Conservation (phyloP, 2,888 invertebrate species). For the Perithous albicinctus region DNA sequence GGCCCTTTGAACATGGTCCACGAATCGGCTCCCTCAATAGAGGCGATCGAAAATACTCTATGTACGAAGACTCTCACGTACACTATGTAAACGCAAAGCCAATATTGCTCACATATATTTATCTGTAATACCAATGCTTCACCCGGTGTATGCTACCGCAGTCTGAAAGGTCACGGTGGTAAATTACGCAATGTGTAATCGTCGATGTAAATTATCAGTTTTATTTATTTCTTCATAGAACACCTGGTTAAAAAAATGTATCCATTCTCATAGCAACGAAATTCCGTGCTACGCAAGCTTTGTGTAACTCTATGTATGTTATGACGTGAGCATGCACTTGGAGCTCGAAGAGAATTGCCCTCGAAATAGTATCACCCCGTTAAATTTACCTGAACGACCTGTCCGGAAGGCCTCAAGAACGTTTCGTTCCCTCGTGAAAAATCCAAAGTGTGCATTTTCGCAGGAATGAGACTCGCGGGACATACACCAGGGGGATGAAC, state of each 20-base stretch:
- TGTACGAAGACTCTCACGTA: constrained; percentile 11
- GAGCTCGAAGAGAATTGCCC: constrained; percentile 41
- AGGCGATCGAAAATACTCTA: constrained; percentile 60
- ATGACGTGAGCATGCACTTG: constrained; percentile 26
- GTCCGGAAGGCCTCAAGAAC: constrained; percentile 16
- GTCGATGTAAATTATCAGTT: constrained; percentile 6
- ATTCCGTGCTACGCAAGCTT: not conserved
- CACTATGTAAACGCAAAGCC: constrained; percentile 31
- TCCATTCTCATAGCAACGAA: not conserved
- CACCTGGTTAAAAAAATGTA: too few species aligned
- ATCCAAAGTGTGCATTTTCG: constrained; percentile 58
- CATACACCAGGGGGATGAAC: constrained; percentile 46
- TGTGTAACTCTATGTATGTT: not conserved
- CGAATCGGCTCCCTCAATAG: constrained; percentile 62
- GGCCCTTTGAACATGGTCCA: constrained; percentile 79
- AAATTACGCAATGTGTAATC: constrained; percentile 11
- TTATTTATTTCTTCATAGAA: not conserved
- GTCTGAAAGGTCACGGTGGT: constrained; percentile 17
- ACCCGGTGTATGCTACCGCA: not conserved
- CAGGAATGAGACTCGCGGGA: constrained; percentile 57
- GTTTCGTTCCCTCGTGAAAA: constrained; percentile 46
- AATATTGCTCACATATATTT: constrained; percentile 41
- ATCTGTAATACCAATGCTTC: constrained; percentile 34
- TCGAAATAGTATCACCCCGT: constrained; percentile 55
- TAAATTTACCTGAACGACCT: constrained; percentile 65